These are phyloP conservation scores for Neomonachus schauinslandi DNA, from an alignment of 2,113 vertebrate genomes.

Conservation along the genomic window DNA sequence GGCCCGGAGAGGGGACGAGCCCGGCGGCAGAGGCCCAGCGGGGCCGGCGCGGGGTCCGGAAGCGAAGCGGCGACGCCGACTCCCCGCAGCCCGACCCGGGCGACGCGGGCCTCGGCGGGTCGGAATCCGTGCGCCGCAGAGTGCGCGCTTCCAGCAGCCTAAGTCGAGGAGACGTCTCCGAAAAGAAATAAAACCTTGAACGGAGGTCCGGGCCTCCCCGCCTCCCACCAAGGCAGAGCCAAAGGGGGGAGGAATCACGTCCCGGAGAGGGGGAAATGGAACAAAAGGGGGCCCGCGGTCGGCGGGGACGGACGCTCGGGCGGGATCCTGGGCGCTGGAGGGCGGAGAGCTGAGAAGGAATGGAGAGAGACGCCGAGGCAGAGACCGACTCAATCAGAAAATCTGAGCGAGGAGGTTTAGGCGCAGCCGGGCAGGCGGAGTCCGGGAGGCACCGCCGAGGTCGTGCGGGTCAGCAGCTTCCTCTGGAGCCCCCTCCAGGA, in stretches of 20 bases:
- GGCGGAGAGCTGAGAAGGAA: too few species aligned
- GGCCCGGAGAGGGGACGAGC: neutral
- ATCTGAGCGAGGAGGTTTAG: neutral
- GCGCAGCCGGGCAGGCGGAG: neutral
- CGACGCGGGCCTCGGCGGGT: neutral
- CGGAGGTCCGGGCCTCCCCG: neutral
- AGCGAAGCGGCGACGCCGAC: neutral
- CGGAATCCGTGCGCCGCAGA: neutral
- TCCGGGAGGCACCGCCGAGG: neutral
- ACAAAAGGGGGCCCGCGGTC: accelerated
- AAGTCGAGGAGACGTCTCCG: neutral
- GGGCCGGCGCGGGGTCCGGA: neutral
- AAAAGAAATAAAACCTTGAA: neutral
- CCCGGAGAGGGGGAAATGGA: accelerated
- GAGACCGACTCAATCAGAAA: neutral
- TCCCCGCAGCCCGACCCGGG: neutral
- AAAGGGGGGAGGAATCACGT: accelerated
- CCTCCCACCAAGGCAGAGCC: accelerated
- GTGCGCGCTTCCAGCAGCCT: neutral
- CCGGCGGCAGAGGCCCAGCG: neutral
- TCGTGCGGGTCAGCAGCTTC: neutral
- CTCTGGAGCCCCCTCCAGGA: accelerated
- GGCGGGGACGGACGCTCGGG: neutral
- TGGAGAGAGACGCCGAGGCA: neutral
- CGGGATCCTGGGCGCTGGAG: neutral